These are phyloP conservation scores for Brachyopa scutellaris DNA, from an alignment of 2,888 invertebrate genomes.

Conservation along the genomic window DNA sequence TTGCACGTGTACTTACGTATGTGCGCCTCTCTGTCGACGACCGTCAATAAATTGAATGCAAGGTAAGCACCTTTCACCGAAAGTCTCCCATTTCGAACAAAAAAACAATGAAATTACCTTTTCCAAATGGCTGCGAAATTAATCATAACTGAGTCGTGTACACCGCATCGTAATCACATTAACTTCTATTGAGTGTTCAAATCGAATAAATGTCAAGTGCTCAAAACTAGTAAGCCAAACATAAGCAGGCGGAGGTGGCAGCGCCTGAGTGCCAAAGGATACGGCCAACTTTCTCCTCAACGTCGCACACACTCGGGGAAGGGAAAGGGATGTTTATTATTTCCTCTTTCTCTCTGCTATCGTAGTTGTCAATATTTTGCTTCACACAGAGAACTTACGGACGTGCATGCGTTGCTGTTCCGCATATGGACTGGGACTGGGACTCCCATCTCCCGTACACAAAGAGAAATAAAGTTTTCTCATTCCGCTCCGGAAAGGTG, in stretches of 20 bases:
- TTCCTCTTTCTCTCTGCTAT: constrained; percentile 53
- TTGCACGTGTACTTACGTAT: no score
- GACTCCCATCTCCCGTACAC: background rate
- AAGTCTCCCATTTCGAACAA: background rate
- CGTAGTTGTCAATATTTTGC: constrained; percentile 71
- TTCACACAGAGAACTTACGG: constrained; percentile 16
- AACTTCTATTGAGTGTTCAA: constrained; percentile 70
- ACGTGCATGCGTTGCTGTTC: constrained; percentile 13
- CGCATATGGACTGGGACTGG: background rate
- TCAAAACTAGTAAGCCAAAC: constrained; percentile 58
- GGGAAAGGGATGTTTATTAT: constrained; percentile 63
- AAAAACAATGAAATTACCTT: constrained; percentile 39
- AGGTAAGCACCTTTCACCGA: background rate
- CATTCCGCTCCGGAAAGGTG: constrained; percentile 63
- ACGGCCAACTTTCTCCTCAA: constrained; percentile 40
- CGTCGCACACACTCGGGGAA: constrained; percentile 1
- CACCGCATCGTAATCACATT: constrained; percentile 68
- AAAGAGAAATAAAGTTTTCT: constrained; percentile 47
- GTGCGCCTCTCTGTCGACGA: background rate
- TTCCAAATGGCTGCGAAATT: constrained; percentile 43
- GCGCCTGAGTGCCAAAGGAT: constrained; percentile 37
- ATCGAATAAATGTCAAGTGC: constrained; percentile 70
- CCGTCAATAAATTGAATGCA: background rate
- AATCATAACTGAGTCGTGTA: constrained; percentile 51
- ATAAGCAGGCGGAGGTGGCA: constrained; percentile 32